phyloP scores from a whole-genome alignment of 2,113 vertebrate genomes.

The Callithrix jacchus region DNA sequence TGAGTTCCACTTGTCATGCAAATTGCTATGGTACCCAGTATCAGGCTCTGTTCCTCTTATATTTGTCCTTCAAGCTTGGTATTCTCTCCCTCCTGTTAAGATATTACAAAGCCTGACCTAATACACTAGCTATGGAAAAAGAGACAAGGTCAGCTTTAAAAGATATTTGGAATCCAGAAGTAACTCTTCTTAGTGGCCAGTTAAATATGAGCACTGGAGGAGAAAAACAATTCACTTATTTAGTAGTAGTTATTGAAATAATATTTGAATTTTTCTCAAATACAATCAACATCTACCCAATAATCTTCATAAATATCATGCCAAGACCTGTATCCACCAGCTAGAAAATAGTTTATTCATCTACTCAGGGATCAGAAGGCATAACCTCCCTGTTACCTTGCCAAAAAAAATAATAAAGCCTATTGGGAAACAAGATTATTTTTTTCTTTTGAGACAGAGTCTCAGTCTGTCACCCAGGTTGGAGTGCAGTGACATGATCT shows the following conservation, averaged over 20 bases:
- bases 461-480: too few species aligned
- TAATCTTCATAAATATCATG: background rate
- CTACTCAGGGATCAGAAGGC: background rate
- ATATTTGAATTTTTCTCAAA: background rate
- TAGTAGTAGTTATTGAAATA: background rate
- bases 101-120: background rate
- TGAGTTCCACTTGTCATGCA: too few species aligned
- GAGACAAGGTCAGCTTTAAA: background rate
- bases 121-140: background rate
- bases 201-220: background rate
- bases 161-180: background rate
- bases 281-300: background rate
- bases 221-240: background rate
- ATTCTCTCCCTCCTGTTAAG: background rate
- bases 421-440: background rate
- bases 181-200: background rate
- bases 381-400: background rate
- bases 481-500: too few species aligned
- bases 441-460: too few species aligned
- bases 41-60: background rate
- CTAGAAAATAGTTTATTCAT: background rate
- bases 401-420: slow-evolving; percentile 17
- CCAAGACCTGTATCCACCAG: background rate
- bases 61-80: background rate
- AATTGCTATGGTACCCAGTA: background rate